Base-by-base conservation (phyloP, 2,888 invertebrate species). In the Alsophila aescularia region DNA sequence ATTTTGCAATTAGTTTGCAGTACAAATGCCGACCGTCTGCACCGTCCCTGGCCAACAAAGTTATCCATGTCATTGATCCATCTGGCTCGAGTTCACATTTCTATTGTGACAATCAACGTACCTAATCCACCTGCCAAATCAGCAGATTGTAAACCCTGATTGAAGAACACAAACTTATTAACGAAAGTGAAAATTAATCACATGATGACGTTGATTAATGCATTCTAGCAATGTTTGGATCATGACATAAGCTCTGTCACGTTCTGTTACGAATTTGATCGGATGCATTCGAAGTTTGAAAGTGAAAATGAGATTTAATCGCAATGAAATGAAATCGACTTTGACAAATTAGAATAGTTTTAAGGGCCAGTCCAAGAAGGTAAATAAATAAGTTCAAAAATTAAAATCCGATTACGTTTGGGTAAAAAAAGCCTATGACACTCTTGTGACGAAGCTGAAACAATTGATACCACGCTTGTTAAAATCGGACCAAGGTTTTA, bases 201-300 rank as follows among this genome's bases (percentile, higher is more conserved):
- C 37, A 34, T 42, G 18, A 47, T 54, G 77, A 73, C 70, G 70
- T 70, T 78, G 77, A 78, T 79, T 72, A 75, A 81, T 73, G 70
- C 73, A 67, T 68, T 66, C 67, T 61, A 56, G 61, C 52, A 65
- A 64, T 69, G 66, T 70, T 67, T 70, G 64, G 29, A 29, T 44
- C 41, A 59, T 62, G 60, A 54, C 43, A 62, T 62, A 55, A 63
- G 34, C 39, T 37, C 18, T 40, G 45, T 55, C 49, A 50, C 55
- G 50, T 40, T 52, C 36, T 48, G 48, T 58, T 42, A 48, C 47
- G 36, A 45, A 37, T 43, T 34, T 32, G 45, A 43, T 43, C 12
- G 40, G 32, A 42, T 41, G 50, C 31, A 15, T 32, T 32, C 36
- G 36, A 31, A 44, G 18, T 37, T 13, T 32, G 51, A 52, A 57